phyloP scores from a whole-genome alignment of 2,113 vertebrate genomes.

The Butorides virescens region DNA sequence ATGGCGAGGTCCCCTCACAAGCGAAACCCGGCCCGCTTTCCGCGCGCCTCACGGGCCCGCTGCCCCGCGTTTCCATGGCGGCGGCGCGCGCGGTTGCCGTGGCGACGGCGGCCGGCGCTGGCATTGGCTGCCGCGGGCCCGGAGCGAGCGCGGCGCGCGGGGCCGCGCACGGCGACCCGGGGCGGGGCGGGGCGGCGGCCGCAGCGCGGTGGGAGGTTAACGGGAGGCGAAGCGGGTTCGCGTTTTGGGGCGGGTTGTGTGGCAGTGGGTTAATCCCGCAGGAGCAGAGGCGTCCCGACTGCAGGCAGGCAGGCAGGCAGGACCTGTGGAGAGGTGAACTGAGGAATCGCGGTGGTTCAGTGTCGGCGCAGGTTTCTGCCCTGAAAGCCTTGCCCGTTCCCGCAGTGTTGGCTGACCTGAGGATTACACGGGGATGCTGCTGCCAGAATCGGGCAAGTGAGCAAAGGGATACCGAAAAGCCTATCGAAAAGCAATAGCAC shows the following conservation, averaged over 20 bases:
- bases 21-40: too few species aligned
- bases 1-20: too few species aligned
- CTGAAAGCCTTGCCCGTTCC: neutral
- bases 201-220: too few species aligned
- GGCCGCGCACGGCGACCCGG: too few species aligned
- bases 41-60: too few species aligned
- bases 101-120: constrained; percentile 24
- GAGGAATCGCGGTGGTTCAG: neutral
- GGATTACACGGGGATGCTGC: neutral
- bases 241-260: neutral
- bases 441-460: neutral
- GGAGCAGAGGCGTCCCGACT: neutral
- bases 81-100: constrained; percentile 21
- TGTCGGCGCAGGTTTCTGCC: neutral
- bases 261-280: neutral
- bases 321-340: neutral
- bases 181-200: too few species aligned
- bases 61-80: neutral
- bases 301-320: neutral
- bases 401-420: neutral
- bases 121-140: neutral
- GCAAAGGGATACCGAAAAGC: neutral
- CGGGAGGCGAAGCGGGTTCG: too few species aligned
- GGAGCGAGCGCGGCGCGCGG: neutral
- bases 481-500: neutral